phyloP scores from a whole-genome alignment of 2,888 invertebrate species.

The Acanthosoma haemorrhoidale region DNA sequence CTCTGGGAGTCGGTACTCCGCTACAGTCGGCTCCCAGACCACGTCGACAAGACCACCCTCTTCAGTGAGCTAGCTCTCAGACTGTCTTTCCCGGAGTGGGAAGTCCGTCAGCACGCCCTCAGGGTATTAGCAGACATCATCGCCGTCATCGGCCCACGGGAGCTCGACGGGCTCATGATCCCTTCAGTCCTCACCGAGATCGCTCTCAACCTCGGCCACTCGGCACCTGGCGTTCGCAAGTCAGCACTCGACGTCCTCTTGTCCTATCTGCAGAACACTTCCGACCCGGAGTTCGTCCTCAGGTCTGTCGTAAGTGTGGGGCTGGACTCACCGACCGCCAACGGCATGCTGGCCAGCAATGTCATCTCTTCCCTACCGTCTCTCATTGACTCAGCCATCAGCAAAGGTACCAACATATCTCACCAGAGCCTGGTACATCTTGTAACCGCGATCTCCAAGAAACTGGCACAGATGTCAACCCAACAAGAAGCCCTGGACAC shows the following conservation, averaged over 20 bases:
- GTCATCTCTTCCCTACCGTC: constrained; percentile 41
- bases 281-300: constrained; percentile 61
- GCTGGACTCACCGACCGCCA: constrained; percentile 53
- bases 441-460: constrained; percentile 48
- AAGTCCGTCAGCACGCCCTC: constrained; percentile 75
- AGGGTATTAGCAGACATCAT: constrained; percentile 72
- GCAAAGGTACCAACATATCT: constrained; percentile 34
- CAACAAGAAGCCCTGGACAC: constrained; percentile 65
- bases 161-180: constrained; percentile 62
- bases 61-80: constrained; percentile 68
- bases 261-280: constrained; percentile 64
- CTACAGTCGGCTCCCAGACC: constrained; percentile 65
- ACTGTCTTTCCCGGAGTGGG: constrained; percentile 73
- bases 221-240: constrained; percentile 73
- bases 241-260: constrained; percentile 70
- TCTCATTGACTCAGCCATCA: constrained; percentile 38
- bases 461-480: constrained; percentile 49
- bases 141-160: constrained; percentile 54
- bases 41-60: constrained; percentile 59
- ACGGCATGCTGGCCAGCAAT: constrained; percentile 47
- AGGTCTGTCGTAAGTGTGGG: constrained; percentile 60
- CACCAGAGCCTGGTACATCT: constrained; percentile 44
- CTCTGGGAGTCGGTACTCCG: constrained; percentile 76
- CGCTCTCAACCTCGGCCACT: constrained; percentile 72
- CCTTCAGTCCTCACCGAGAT: constrained; percentile 59